Conservation (phyloP, 37 sponge, comb jelly and placozoan genomes). For the Amphimedon queenslandica region DNA sequence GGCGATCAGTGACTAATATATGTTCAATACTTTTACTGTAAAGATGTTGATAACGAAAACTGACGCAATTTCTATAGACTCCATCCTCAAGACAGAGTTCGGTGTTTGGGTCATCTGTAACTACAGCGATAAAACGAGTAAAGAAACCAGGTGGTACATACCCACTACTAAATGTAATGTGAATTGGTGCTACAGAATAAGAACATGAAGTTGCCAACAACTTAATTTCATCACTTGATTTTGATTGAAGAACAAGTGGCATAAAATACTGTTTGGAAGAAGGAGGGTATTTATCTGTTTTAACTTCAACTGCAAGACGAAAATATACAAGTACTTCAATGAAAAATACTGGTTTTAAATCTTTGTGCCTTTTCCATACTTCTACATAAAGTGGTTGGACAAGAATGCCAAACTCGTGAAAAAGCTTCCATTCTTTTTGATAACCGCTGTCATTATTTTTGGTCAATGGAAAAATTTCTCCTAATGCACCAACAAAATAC, state of each 20-base stretch:
- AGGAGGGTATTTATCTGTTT: neutral
- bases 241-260: constrained; percentile 7
- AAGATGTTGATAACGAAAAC: too few species aligned
- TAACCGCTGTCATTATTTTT: neutral
- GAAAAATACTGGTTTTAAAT: constrained; percentile 13
- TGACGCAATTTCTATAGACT: constrained; percentile 36
- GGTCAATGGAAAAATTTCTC: constrained; percentile 3
- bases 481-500: constrained; percentile 36
- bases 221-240: neutral
- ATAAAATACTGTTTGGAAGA: constrained; percentile 24
- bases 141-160: constrained; percentile 59
- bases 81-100: neutral
- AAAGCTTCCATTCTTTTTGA: neutral
- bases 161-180: constrained; percentile 11
- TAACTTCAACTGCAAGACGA: constrained; percentile 3
- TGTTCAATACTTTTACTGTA: too few species aligned
- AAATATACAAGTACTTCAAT: constrained; percentile 29
- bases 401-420: constrained; percentile 31
- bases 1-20: too few species aligned
- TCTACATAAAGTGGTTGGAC: constrained; percentile 18
- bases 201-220: neutral
- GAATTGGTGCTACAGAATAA: constrained; percentile 29
- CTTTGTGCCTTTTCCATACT: constrained; percentile 15
- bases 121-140: constrained; percentile 26
- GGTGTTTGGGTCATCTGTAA: neutral